Percentiles rank a stretch among this genome's conserved stretches.
These are phyloP conservation scores for Sclerodermus sp. DNA, from an alignment of 2,888 invertebrate genomes.

Conservation along the genomic window DNA sequence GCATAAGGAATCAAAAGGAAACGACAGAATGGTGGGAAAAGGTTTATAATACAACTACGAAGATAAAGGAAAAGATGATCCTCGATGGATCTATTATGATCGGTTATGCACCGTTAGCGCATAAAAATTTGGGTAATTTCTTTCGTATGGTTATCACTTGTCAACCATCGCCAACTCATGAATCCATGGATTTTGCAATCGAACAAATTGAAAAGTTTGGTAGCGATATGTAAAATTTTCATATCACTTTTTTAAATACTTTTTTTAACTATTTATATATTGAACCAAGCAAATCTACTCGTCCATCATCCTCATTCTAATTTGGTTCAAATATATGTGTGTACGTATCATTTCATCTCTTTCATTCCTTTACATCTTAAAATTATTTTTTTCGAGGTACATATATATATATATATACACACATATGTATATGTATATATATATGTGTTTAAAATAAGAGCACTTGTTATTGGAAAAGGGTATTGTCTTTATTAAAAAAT, in stretches of 20 bases:
- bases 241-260: neutral
- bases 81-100: conserved; percentile 70
- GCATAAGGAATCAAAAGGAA: conserved; percentile 56
- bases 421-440: too few species aligned
- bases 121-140: conserved; percentile 70
- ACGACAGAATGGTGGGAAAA: conserved; percentile 61
- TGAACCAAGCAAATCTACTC: too few species aligned
- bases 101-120: conserved; percentile 72
- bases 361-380: too few species aligned
- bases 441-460: too few species aligned
- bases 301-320: too few species aligned
- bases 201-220: conserved; percentile 68
- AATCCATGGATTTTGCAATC: conserved; percentile 67
- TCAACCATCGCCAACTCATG: conserved; percentile 65
- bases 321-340: too few species aligned
- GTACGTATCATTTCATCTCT: too few species aligned
- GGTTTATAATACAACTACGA: conserved; percentile 64
- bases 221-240: conserved; percentile 33
- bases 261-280: conserved; percentile 5
- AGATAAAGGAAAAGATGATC: conserved; percentile 72
- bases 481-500: too few species aligned
- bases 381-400: too few species aligned
- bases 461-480: too few species aligned
- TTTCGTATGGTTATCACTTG: conserved; percentile 76
- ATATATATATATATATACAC: too few species aligned